Evolutionary conservation across 2,113 vertebrate genomes (phyloP), one percentile per base, ranked within the genome.

Genomic region (Cathartes aura): DNA sequence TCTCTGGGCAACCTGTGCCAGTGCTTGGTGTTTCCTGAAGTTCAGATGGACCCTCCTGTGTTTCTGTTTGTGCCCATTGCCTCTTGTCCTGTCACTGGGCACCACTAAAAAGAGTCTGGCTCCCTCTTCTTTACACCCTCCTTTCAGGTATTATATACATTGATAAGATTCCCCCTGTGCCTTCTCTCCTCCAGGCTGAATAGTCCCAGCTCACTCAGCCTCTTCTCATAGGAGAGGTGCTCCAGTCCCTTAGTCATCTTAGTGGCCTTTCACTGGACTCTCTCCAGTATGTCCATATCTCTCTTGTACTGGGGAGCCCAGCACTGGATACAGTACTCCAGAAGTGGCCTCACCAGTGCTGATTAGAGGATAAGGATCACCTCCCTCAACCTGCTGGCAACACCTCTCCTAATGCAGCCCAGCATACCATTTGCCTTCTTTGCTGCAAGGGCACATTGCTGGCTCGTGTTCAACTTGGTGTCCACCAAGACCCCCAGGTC

Each of bases 391-490:
- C 13, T 36, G 4, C 70, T 59, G 48, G 27, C 23, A 72, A 9
- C 8, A 16, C 4, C 6, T 7, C 6, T 43, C 20, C 20, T n/a
- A 48, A 48, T 9, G 6, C 30, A 90, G 42, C 34, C 45, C 29
- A 22, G 40, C 16, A 43, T 7, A 32, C 21, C 3, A 3, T 32
- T 84, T 30, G 42, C 50, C 18, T 5, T 6, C 9, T 85, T 71
- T 42, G 8, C 40, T 67, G 30, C 26, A 58, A 72, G 34, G 30
- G 6, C 26, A 23, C 8, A 1, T 18, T n/a, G 15, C 47, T 63
- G 40, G 34, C 32, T 71, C 0, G 0, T 52, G 29, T 56, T 83
- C 60, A 20, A 4, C 17, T 34, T 30, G 29, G 4, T 22, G 16
- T 15, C 20, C 34, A 62, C 19, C 32, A 66, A 23, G 43, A 43